Conservation (phyloP, 2,888 invertebrate species). For the Apodemia zela region DNA sequence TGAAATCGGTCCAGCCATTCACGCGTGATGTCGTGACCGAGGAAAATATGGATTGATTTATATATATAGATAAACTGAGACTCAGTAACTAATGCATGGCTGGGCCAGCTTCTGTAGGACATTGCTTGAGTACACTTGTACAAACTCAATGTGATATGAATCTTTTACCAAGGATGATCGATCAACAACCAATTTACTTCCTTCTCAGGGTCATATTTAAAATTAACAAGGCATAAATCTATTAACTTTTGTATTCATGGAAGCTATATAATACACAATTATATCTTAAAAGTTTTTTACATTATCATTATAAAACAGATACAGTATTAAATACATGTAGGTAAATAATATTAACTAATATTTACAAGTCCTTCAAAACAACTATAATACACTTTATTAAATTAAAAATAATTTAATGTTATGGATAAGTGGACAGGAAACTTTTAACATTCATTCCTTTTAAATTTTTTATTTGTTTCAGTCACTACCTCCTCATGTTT, state of each 20-base stretch:
- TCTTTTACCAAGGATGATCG: background rate
- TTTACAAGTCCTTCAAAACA: slow-evolving; percentile 62
- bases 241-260: slow-evolving; percentile 57
- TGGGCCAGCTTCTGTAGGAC: too few relatives aligned
- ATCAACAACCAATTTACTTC: slow-evolving; percentile 14
- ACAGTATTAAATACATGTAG: slow-evolving; percentile 74
- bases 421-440: slow-evolving; percentile 55
- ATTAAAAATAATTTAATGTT: slow-evolving; percentile 73
- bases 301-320: slow-evolving; percentile 71
- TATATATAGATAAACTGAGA: too few relatives aligned
- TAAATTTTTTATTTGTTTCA: slow-evolving; percentile 71
- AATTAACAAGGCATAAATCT: slow-evolving; percentile 32
- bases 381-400: slow-evolving; percentile 69
- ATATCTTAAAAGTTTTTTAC: slow-evolving; percentile 60
- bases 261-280: slow-evolving; percentile 69
- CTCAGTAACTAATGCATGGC: too few relatives aligned
- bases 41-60: too few relatives aligned
- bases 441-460: slow-evolving; percentile 67
- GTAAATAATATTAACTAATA: slow-evolving; percentile 66
- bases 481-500: slow-evolving; percentile 66
- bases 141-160: too few relatives aligned
- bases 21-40: too few relatives aligned
- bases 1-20: too few relatives aligned
- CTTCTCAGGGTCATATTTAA: slow-evolving; percentile 16
- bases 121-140: too few relatives aligned